Evolutionary conservation across 2,888 invertebrate species (phyloP).

Genomic region (Tethea ocularis): DNA sequence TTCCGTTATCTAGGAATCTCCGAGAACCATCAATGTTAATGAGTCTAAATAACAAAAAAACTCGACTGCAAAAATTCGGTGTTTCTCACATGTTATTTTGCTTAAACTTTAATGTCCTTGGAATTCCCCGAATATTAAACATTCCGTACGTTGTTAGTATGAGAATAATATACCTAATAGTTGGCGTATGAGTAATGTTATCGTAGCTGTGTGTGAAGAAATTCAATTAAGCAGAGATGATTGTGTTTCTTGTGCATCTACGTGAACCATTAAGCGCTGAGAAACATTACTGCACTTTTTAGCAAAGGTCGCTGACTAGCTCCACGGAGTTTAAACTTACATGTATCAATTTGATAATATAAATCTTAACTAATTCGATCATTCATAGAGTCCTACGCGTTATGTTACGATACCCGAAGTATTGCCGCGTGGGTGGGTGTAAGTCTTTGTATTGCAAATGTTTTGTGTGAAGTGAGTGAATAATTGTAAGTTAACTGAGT

Average conservation of each 20-base stretch:
- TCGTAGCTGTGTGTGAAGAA: slow-evolving; percentile 39
- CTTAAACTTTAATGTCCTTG: slow-evolving; percentile 25
- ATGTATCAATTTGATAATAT: slow-evolving; percentile 8
- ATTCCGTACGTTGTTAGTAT: slow-evolving; percentile 26
- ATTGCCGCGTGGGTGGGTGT: slow-evolving; percentile 7
- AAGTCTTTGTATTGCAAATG: slow-evolving; percentile 31
- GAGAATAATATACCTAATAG: slow-evolving; percentile 30
- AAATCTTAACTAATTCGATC: slow-evolving; percentile 4
- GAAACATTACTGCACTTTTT: slow-evolving; percentile 14
- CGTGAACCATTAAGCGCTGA: slow-evolving; percentile 29
- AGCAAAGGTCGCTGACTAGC: slow-evolving; percentile 17
- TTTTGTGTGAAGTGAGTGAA: slow-evolving; percentile 24
- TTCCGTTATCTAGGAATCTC: slow-evolving; percentile 49
- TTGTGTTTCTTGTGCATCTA: slow-evolving; percentile 43
- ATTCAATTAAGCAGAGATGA: slow-evolving; percentile 49
- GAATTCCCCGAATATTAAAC: slow-evolving; percentile 40
- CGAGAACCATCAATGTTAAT: slow-evolving; percentile 25
- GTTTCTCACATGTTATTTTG: slow-evolving; percentile 21
- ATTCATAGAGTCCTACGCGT: slow-evolving; percentile 37
- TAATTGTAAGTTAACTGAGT: slow-evolving; percentile 17
- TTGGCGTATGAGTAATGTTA: slow-evolving; percentile 43
- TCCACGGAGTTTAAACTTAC: slow-evolving; percentile 7
- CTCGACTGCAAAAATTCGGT: not conserved
- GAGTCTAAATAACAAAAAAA: not conserved
- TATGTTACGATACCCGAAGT: slow-evolving; percentile 19